Evolutionary conservation across 2,888 invertebrate species (phyloP).

Genomic region (Dryadula phaetusa): DNA sequence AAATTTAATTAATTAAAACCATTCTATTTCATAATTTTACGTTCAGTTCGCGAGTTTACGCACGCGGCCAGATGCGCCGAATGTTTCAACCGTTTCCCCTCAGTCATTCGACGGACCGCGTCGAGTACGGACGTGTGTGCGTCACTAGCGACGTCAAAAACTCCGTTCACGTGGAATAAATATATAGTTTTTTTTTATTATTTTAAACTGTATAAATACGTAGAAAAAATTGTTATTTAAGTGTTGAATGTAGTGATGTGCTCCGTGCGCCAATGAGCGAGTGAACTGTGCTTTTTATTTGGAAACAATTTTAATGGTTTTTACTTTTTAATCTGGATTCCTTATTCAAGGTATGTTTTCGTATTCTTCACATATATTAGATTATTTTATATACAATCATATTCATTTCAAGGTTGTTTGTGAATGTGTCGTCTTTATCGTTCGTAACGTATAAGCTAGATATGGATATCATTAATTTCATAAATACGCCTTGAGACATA

Average conservation of each 20-base stretch:
- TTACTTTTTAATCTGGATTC: conserved; percentile 56
- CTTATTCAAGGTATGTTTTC: conserved; percentile 41
- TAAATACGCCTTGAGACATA: background rate
- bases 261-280: conserved; percentile 75
- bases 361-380: background rate
- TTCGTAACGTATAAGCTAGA: background rate
- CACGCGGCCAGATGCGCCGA: conserved; percentile 62
- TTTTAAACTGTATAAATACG: conserved; percentile 6
- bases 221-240: background rate
- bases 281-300: conserved; percentile 79
- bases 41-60: conserved; percentile 47
- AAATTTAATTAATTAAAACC: conserved; percentile 17
- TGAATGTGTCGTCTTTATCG: conserved; percentile 17
- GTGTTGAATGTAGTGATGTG: conserved; percentile 65
- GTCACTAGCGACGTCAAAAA: conserved; percentile 66
- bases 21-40: conserved; percentile 32
- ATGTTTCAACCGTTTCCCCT: conserved; percentile 66
- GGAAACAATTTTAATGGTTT: conserved; percentile 61
- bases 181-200: conserved; percentile 4
- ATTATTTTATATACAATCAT: background rate
- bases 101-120: conserved; percentile 69
- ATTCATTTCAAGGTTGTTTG: conserved; percentile 14
- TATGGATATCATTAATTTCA: background rate
- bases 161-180: conserved; percentile 57
- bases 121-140: conserved; percentile 51